These are phyloP conservation scores for Falco cherrug DNA, from an alignment of 2,797 vertebrate species.

Conservation along the genomic window DNA sequence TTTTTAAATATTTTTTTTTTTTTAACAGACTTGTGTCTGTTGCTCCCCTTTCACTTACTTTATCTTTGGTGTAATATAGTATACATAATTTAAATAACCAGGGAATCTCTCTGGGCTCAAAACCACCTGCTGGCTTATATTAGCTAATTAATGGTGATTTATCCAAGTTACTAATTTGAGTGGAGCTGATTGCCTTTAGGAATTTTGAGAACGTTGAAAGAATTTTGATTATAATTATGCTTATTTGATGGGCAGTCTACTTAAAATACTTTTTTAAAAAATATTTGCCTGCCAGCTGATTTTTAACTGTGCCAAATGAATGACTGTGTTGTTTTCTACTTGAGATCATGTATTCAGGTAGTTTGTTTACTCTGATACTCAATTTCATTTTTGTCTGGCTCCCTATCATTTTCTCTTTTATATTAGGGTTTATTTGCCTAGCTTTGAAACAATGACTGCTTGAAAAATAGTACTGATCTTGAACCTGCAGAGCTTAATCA, in stretches of 20 bases:
- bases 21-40: conserved; percentile 76
- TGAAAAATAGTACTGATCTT: conserved; percentile 71
- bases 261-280: conserved; percentile 79
- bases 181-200: conserved; percentile 90
- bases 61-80: conserved; percentile 83
- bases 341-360: background rate
- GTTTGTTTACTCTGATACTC: conserved; percentile 52
- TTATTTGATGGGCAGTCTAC: conserved; percentile 89
- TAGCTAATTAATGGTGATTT: conserved; percentile 99
- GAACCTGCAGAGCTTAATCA: conserved; percentile 69
- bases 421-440: conserved; percentile 65
- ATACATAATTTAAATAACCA: conserved; percentile 96
- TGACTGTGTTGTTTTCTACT: conserved; percentile 72
- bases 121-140: conserved; percentile 98
- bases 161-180: conserved; percentile 95
- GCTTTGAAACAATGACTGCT: conserved; percentile 60
- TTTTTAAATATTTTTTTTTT: conserved; percentile 25
- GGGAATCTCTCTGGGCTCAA: conserved; percentile 91
- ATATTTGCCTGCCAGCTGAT: conserved; percentile 79
- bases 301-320: conserved; percentile 78
- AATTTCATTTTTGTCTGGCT: conserved; percentile 41
- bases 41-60: conserved; percentile 84
- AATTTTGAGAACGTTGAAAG: conserved; percentile 84
- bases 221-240: conserved; percentile 93
- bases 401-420: conserved; percentile 36